These are phyloP conservation scores for Mus minutoides DNA, from an alignment of 2,797 vertebrate species.

Conservation along the genomic window DNA sequence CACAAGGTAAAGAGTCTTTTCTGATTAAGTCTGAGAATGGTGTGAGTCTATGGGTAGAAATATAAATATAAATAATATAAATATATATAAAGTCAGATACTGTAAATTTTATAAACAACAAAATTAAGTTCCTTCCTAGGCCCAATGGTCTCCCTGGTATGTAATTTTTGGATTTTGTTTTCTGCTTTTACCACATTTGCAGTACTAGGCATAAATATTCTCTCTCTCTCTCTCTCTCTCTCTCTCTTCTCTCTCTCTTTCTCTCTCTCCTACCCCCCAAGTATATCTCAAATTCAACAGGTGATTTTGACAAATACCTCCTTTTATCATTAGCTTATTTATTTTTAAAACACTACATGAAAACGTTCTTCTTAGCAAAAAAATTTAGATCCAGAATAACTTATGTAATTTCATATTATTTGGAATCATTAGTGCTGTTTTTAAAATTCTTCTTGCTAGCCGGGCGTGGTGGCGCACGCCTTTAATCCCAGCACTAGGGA, in stretches of 20 bases:
- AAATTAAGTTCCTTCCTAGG: not conserved
- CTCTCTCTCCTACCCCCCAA: not conserved
- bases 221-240: not conserved
- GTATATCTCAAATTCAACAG: not conserved
- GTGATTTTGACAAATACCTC: not conserved
- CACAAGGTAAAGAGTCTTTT: not conserved
- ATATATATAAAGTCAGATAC: not conserved
- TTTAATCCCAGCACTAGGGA: no score
- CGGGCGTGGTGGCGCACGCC: no score
- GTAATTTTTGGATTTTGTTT: not conserved
- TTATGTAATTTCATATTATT: not conserved
- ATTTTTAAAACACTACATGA: not conserved
- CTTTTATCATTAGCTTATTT: not conserved
- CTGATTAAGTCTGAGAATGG: not conserved
- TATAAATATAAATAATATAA: no score
- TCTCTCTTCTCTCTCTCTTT: no score
- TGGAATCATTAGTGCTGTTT: not conserved
- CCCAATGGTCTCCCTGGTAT: not conserved
- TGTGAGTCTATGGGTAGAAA: not conserved
- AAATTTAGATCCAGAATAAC: not conserved
- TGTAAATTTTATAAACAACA: not conserved
- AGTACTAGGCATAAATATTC: not conserved
- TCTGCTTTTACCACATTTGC: not conserved
- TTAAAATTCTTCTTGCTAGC: not conserved
- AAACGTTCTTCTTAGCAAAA: constrained; percentile 13